Percentiles rank a stretch among this genome's conserved stretches.
Evolutionary conservation across 2,888 invertebrate species (phyloP).

Genomic region (Fragum sueziense): DNA sequence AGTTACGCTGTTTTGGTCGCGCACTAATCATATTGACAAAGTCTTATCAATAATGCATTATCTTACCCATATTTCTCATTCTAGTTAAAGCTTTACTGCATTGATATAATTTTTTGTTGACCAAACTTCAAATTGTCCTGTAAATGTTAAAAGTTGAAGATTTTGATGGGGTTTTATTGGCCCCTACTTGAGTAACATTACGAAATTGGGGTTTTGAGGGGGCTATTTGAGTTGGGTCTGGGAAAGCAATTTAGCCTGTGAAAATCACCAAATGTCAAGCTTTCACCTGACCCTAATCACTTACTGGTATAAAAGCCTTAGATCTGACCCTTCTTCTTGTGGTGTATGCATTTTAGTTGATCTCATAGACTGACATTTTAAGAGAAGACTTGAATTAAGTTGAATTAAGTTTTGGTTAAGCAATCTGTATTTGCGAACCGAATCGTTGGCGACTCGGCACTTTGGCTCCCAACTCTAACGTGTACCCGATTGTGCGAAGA

Average conservation of each 20-base stretch:
- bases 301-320: too few relatives aligned
- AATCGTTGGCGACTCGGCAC: too few relatives aligned
- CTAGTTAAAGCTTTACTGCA: neutral
- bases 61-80: neutral
- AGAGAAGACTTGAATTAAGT: too few relatives aligned
- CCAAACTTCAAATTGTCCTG: neutral
- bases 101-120: neutral
- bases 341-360: too few relatives aligned
- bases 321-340: too few relatives aligned
- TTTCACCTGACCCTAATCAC: conserved; percentile 11
- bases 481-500: too few relatives aligned
- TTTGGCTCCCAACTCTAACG: too few relatives aligned
- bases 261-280: neutral
- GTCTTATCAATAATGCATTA: neutral
- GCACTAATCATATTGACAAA: neutral
- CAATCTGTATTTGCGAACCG: too few relatives aligned
- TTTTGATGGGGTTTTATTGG: conserved; percentile 15
- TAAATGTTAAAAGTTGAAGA: conserved; percentile 3
- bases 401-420: too few relatives aligned
- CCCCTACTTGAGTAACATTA: neutral
- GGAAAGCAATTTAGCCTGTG: conserved; percentile 1
- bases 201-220: neutral
- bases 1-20: neutral
- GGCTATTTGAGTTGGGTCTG: neutral
- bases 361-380: too few relatives aligned